Conservation (phyloP, 2,113 vertebrate species). For the Ivindomyrus marchei region DNA sequence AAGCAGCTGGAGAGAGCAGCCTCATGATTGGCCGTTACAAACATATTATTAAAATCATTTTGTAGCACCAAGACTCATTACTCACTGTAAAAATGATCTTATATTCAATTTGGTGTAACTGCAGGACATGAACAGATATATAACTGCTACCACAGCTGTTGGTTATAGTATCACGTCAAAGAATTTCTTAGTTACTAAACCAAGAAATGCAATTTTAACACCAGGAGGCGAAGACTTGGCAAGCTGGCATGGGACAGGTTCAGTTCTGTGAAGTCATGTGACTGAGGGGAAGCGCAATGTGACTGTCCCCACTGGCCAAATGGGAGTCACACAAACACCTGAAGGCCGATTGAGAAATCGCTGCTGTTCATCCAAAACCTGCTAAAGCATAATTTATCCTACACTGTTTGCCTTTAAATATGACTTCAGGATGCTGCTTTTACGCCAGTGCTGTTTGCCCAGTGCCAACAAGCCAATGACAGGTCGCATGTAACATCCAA, state of each 20-base stretch:
- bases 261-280: conserved; percentile 11
- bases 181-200: background rate
- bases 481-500: background rate
- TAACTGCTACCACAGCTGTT: background rate
- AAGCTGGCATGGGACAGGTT: background rate
- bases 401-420: background rate
- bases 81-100: background rate
- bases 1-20: background rate
- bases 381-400: background rate
- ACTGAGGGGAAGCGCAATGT: background rate
- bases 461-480: background rate
- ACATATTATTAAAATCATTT: background rate
- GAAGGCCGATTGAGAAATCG: background rate
- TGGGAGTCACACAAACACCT: background rate
- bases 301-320: background rate
- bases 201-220: background rate
- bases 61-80: too few species aligned
- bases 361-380: background rate
- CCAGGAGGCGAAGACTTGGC: too few species aligned
- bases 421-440: background rate
- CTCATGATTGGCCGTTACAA: background rate
- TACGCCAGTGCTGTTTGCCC: background rate
- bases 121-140: background rate
- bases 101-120: background rate
- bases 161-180: background rate